Evolutionary conservation across 2,797 vertebrate species (phyloP).

Genomic region (Enteromius trimaculatus): DNA sequence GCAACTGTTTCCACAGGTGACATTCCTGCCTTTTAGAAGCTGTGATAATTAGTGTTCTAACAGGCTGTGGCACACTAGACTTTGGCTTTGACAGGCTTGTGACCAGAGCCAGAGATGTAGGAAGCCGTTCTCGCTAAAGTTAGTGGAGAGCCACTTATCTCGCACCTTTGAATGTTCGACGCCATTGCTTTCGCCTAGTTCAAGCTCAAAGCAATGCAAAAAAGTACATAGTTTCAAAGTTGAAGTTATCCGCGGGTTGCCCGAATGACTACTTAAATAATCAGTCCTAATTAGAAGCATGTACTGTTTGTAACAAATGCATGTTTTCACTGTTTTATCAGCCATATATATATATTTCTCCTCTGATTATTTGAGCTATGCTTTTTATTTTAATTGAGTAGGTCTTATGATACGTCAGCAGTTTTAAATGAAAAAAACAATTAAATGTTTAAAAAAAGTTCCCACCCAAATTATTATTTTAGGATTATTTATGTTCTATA

Average conservation of each 20-base stretch:
- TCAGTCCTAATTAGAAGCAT: conserved; percentile 25
- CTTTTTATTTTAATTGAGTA: not conserved
- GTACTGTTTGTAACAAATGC: not conserved
- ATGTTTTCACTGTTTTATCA: not conserved
- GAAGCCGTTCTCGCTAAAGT: conserved; percentile 43
- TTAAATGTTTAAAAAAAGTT: not conserved
- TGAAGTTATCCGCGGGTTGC: not conserved
- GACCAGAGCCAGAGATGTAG: conserved; percentile 56
- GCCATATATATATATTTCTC: not conserved
- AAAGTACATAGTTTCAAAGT: not conserved
- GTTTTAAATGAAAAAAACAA: not conserved
- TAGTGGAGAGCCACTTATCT: conserved; percentile 53
- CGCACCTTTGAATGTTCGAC: conserved; percentile 46
- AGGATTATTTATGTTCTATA: not conserved
- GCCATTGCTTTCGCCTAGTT: conserved; percentile 32
- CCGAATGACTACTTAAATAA: not conserved
- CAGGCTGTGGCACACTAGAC: conserved; percentile 62
- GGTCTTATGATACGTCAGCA: not conserved
- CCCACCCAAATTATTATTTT: not conserved
- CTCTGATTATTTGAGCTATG: not conserved
- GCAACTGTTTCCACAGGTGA: conserved; percentile 78
- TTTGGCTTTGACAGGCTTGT: conserved; percentile 51
- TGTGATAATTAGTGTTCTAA: conserved; percentile 78
- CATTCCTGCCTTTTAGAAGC: conserved; percentile 78
- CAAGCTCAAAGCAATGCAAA: conserved; percentile 27